A percentile compares a stretch with the other conserved stretches of the same genome.
phyloP scores from a whole-genome alignment of 2,113 vertebrate genomes.

The Heterotis niloticus region DNA sequence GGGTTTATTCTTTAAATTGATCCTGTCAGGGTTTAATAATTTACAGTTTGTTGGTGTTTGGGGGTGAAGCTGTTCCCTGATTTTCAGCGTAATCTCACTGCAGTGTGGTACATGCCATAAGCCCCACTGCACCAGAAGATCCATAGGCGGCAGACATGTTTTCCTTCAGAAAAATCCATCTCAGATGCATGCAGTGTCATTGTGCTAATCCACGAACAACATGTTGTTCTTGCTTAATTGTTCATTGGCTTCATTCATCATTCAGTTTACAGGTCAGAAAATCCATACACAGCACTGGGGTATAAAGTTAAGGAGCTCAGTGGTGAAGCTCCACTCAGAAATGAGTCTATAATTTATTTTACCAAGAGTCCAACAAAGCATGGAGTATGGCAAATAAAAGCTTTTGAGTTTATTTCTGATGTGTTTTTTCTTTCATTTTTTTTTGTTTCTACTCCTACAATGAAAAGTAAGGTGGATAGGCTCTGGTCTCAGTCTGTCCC shows the following conservation, averaged over 20 bases:
- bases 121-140: background rate
- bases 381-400: background rate
- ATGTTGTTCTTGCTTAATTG: conserved; percentile 5
- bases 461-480: background rate
- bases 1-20: background rate
- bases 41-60: background rate
- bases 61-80: background rate
- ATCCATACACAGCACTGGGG: conserved; percentile 5
- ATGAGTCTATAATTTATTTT: background rate
- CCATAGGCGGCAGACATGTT: background rate
- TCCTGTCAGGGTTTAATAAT: background rate
- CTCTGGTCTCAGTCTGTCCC: background rate
- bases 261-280: conserved; percentile 14
- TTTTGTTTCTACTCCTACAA: background rate
- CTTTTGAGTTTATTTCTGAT: background rate
- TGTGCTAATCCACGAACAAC: background rate
- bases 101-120: background rate
- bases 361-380: background rate
- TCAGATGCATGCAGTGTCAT: background rate
- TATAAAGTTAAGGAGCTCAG: background rate
- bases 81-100: background rate
- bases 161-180: background rate
- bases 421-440: background rate
- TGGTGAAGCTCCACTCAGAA: background rate
- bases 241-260: background rate